These are phyloP conservation scores for Megaceryle torquata DNA, from an alignment of 2,113 vertebrate species.

Conservation along the genomic window DNA sequence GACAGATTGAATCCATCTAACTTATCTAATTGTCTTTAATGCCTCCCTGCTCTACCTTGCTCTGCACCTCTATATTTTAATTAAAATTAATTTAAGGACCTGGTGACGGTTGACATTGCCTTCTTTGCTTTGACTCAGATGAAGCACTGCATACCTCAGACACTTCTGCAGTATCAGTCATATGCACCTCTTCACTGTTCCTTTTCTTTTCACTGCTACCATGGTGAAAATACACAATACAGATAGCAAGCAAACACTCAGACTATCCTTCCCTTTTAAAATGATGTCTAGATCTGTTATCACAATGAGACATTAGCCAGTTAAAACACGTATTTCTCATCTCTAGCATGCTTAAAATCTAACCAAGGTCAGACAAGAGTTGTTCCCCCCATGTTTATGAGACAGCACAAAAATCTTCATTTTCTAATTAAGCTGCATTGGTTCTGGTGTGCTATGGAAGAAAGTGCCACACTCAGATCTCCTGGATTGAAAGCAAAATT, in stretches of 20 bases:
- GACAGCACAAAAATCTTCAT: background rate
- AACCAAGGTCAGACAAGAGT: background rate
- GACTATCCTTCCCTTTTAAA: background rate
- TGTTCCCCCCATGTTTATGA: background rate
- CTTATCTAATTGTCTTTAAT: background rate
- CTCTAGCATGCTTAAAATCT: background rate
- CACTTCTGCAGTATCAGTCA: background rate
- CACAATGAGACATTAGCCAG: background rate
- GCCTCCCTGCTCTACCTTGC: background rate
- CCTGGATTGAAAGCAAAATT: background rate
- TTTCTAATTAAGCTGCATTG: background rate
- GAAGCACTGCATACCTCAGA: background rate
- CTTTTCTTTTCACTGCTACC: background rate
- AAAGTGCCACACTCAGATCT: background rate
- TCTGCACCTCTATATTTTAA: background rate
- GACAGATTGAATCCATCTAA: background rate
- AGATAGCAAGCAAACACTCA: background rate
- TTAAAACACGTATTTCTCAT: background rate
- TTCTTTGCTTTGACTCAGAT: background rate
- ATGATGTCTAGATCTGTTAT: background rate
- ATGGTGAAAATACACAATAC: background rate
- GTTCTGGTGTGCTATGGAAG: background rate
- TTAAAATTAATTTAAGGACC: constrained; percentile 6
- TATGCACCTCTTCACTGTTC: background rate
- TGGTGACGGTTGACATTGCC: background rate